phyloP scores from a whole-genome alignment of 2,888 invertebrate genomes.

The Microctonus brassicae region DNA sequence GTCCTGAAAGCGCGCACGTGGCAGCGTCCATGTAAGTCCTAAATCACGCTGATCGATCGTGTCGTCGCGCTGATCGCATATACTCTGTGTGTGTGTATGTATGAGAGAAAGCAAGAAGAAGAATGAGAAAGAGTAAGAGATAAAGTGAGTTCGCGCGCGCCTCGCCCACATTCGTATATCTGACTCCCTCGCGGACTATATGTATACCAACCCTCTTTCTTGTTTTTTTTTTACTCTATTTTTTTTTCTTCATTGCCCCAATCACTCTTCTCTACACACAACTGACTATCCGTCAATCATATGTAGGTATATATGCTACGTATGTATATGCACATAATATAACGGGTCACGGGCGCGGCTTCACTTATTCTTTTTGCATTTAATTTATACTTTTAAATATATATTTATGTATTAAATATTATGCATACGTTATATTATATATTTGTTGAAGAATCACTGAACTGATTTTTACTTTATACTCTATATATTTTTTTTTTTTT shows the following conservation, averaged over 20 bases:
- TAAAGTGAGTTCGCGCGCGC: background rate
- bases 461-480: background rate
- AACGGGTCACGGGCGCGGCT: slow-evolving; percentile 49
- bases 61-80: slow-evolving; percentile 35
- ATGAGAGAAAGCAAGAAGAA: background rate
- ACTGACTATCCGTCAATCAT: slow-evolving; percentile 33
- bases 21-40: slow-evolving; percentile 40
- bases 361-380: slow-evolving; percentile 35
- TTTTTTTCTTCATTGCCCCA: background rate
- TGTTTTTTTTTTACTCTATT: background rate
- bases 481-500: background rate
- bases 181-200: background rate
- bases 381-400: slow-evolving; percentile 7
- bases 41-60: slow-evolving; percentile 44
- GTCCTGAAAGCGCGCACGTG: slow-evolving; percentile 38
- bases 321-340: slow-evolving; percentile 34
- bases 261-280: slow-evolving; percentile 12
- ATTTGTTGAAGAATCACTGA: background rate
- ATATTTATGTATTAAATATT: background rate
- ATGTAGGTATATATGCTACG: slow-evolving; percentile 8
- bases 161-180: slow-evolving; percentile 25
- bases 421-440: background rate
- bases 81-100: slow-evolving; percentile 11
- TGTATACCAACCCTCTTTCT: background rate
- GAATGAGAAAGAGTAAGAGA: background rate